Conservation (phyloP, 2,113 vertebrate species). For the Ivindomyrus marchei region DNA sequence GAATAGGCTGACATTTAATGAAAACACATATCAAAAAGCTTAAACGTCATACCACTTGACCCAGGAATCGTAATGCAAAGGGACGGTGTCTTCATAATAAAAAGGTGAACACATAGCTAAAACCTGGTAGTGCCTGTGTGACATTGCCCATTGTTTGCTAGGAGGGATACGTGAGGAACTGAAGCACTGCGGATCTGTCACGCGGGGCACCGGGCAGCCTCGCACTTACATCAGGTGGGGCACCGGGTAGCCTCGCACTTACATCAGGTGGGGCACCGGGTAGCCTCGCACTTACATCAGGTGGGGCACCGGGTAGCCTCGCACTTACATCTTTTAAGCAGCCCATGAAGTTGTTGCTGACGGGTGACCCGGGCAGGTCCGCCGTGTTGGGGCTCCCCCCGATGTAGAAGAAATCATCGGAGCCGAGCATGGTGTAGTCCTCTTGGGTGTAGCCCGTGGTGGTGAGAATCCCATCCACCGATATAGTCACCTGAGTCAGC, state of each 20-base stretch:
- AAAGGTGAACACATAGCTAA: background rate
- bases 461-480: constrained; percentile 85
- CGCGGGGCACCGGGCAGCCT: background rate
- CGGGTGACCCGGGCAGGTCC: constrained; percentile 81
- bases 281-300: background rate
- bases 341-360: constrained; percentile 96
- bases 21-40: background rate
- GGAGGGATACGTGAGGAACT: background rate
- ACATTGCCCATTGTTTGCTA: background rate
- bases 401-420: constrained; percentile 90
- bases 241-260: too few species aligned
- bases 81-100: background rate
- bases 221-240: too few species aligned
- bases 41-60: background rate
- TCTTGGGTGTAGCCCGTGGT: constrained; percentile 82
- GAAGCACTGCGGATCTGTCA: background rate
- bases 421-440: constrained; percentile 92
- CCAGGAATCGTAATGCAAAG: background rate
- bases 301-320: background rate
- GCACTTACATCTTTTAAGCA: constrained; percentile 86
- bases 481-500: constrained; percentile 71
- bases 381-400: constrained; percentile 88
- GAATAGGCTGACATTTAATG: background rate
- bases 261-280: too few species aligned
- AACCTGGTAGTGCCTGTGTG: background rate